A percentile compares a stretch with the other conserved stretches of the same genome.
These are phyloP conservation scores for Rhamnusium bicolor DNA, from an alignment of 2,888 invertebrate species.

Conservation along the genomic window DNA sequence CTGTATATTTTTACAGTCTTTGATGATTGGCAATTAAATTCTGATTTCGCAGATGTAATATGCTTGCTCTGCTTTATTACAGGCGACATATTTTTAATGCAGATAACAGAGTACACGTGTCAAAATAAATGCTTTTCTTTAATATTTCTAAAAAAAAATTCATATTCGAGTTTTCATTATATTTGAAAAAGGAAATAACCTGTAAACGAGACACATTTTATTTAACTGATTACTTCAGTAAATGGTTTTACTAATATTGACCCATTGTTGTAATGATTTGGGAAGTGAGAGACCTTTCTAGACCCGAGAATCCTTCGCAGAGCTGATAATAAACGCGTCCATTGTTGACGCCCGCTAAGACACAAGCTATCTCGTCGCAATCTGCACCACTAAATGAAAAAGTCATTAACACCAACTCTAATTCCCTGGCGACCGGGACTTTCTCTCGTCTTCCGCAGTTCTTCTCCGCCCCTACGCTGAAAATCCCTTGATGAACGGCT, in stretches of 20 bases:
- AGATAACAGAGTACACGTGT: no score
- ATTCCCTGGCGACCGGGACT: slow-evolving; percentile 34
- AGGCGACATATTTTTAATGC: no score
- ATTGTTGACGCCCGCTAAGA: slow-evolving; percentile 59
- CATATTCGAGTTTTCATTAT: neutral
- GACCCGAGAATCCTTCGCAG: slow-evolving; percentile 26
- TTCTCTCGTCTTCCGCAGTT: slow-evolving; percentile 20
- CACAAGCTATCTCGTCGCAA: slow-evolving; percentile 63
- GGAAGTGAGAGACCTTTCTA: neutral
- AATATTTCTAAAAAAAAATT: no score
- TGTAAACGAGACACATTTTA: neutral
- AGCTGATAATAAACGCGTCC: slow-evolving; percentile 55
- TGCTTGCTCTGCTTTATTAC: no score
- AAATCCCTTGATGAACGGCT: slow-evolving; percentile 57
- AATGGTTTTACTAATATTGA: slow-evolving; percentile 16
- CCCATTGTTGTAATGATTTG: slow-evolving; percentile 9
- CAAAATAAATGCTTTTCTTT: no score
- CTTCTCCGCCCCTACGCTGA: slow-evolving; percentile 44
- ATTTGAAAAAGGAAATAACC: neutral
- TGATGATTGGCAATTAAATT: no score
- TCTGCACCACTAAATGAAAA: slow-evolving; percentile 66
- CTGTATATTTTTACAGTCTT: no score
- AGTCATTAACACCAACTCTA: slow-evolving; percentile 64
- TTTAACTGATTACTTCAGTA: slow-evolving; percentile 16
- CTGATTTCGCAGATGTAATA: no score